phyloP scores from a whole-genome alignment of 1,140 invertebrate species.

The Meteorus sp. region DNA sequence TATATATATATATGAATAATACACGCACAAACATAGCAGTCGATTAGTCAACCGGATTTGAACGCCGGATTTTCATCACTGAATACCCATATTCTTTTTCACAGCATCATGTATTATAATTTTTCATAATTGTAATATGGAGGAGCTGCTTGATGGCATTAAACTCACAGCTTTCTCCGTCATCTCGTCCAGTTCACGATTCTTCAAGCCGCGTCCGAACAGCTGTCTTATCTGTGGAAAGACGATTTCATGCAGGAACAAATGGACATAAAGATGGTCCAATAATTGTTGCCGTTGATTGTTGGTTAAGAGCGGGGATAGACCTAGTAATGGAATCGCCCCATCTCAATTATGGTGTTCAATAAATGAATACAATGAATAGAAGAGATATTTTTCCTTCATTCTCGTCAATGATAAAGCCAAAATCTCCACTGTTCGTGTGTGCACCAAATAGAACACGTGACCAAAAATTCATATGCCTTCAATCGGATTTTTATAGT shows the following conservation, averaged over 20 bases:
- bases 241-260: slow-evolving; percentile 35
- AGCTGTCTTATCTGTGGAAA: slow-evolving; percentile 64
- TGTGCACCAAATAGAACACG: background rate
- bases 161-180: slow-evolving; percentile 68
- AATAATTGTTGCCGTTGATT: background rate
- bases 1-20: slow-evolving; percentile 11
- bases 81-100: background rate
- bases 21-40: slow-evolving; percentile 13
- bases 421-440: no score
- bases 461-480: background rate
- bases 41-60: slow-evolving; percentile 5
- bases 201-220: slow-evolving; percentile 64
- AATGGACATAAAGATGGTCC: background rate
- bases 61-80: background rate
- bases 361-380: no score
- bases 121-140: slow-evolving; percentile 17
- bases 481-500: background rate
- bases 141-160: slow-evolving; percentile 8
- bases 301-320: background rate
- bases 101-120: background rate
- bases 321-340: background rate
- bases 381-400: no score
- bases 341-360: no score
- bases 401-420: no score
- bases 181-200: slow-evolving; percentile 61